A percentile compares a stretch with the other conserved stretches of the same genome.
phyloP scores from a whole-genome alignment of 2,888 invertebrate species.

The Malthinus seriepunctatus region DNA sequence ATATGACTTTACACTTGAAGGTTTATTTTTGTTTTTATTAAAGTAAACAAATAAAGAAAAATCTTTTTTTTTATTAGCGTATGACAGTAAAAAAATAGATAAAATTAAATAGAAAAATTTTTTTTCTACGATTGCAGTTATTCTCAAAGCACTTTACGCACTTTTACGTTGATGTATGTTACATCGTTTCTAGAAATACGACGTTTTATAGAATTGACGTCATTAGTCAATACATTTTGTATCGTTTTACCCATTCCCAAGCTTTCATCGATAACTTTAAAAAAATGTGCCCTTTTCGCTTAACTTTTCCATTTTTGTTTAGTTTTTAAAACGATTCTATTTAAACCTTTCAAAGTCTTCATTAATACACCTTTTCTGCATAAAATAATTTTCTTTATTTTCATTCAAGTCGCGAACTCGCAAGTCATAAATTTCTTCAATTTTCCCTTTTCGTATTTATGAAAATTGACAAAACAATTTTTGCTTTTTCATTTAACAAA shows the following conservation, averaged over 20 bases:
- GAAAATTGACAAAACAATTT: no score
- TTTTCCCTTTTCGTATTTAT: no score
- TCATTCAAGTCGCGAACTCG: no score
- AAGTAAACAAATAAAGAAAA: neutral
- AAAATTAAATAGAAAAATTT: neutral
- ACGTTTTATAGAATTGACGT: constrained; percentile 4
- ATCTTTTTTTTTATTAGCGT: neutral
- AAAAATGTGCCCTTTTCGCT: neutral
- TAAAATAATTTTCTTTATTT: no score
- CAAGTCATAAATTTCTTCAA: no score
- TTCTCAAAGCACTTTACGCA: neutral
- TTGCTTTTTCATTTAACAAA: no score
- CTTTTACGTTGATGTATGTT: constrained; percentile 3
- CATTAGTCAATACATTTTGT: constrained; percentile 5
- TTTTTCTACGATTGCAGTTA: neutral
- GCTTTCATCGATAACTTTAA: constrained; percentile 4
- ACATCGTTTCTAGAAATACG: neutral
- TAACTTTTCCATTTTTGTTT: neutral
- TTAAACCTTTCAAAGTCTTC: no score
- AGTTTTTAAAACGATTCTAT: neutral
- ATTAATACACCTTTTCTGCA: no score
- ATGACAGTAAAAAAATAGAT: neutral
- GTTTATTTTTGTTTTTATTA: no score
- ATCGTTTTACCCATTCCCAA: constrained; percentile 2
- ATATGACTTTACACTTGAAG: no score